A percentile compares a stretch with the other conserved stretches of the same genome.
Evolutionary conservation across 2,888 invertebrate genomes (phyloP).

Genomic region (Drosophila rellima): DNA sequence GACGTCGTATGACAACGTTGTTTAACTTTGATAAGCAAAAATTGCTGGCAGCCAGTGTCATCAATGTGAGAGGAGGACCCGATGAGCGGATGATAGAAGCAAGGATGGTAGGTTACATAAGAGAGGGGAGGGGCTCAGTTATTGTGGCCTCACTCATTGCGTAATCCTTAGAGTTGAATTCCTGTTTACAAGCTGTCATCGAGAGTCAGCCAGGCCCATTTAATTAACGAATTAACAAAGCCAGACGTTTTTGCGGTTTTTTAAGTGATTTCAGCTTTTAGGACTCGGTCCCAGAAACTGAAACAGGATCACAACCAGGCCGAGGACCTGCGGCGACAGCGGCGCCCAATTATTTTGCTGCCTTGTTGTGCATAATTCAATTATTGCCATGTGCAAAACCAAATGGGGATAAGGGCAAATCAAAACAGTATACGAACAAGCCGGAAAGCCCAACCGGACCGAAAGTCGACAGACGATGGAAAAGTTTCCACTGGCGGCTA

Average conservation of each 20-base stretch:
- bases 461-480: slow-evolving; percentile 47
- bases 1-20: slow-evolving; percentile 61
- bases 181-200: slow-evolving; percentile 74
- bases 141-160: slow-evolving; percentile 57
- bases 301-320: slow-evolving; percentile 12
- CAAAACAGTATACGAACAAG: slow-evolving; percentile 5
- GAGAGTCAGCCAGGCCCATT: slow-evolving; percentile 70
- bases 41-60: slow-evolving; percentile 74
- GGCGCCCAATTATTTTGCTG: slow-evolving; percentile 71
- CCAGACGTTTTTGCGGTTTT: slow-evolving; percentile 76
- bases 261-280: slow-evolving; percentile 65
- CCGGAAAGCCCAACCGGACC: neutral
- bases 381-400: slow-evolving; percentile 79
- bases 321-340: slow-evolving; percentile 31
- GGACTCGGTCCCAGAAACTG: slow-evolving; percentile 22
- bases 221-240: slow-evolving; percentile 81
- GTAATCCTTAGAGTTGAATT: slow-evolving; percentile 76
- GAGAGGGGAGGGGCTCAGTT: slow-evolving; percentile 1
- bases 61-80: slow-evolving; percentile 58
- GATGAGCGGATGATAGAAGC: neutral
- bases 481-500: slow-evolving; percentile 64
- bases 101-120: no score
- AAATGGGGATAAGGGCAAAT: slow-evolving; percentile 53
- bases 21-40: slow-evolving; percentile 74
- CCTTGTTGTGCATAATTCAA: slow-evolving; percentile 81